Base-by-base conservation (phyloP, 1,140 invertebrate species). In the Drosophila ogumai region DNA sequence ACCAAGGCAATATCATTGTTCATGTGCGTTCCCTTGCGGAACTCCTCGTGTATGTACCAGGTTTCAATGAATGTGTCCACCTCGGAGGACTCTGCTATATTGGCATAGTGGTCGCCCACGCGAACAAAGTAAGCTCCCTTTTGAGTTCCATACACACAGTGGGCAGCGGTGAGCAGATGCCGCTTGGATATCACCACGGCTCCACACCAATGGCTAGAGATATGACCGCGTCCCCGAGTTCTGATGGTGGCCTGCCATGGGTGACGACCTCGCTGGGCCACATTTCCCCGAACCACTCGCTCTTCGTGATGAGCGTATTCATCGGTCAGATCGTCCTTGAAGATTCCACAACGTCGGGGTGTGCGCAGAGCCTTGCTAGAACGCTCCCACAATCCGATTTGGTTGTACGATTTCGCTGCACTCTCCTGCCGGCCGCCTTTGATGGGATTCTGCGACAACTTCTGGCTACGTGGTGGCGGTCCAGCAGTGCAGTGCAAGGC, bases 191-290 rank as follows among this genome's bases (percentile, higher is more conserved):
- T 93, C 4, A 97, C 93, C 3, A 96, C 95, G 0, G 95, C 96
- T 2, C 96, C 96, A 84, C 96, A 97, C 95, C 95, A 96, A 91
- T 97, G 96, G 43, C 91, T 94, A 3, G 94, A 94, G 63, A 93
- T 91, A 74, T 93, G 93, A 22, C 93, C 94, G 46, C 94, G 93
- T 15, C 94, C 94, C 55, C 94, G 93, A 2, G 95, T 93, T 57
- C 96, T 92, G 52, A 97, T 93, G 46, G 95, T 96, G 10, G 96
- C 96, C 93, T 97, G 96, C 96, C 97, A 97, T 3, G 97, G 97
- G 91, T 96, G 95, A n/a, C 95, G 94, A 15, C 95, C 95, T 41
- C 93, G 93, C 4, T 93, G 92, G 0, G 95, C 95, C 13, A 94
- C 73, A 17, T 93, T 93, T 12, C 95, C 95, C 50, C 93, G 84